phyloP scores from a whole-genome alignment of 2,888 invertebrate genomes.

The Melanostoma mellinum region DNA sequence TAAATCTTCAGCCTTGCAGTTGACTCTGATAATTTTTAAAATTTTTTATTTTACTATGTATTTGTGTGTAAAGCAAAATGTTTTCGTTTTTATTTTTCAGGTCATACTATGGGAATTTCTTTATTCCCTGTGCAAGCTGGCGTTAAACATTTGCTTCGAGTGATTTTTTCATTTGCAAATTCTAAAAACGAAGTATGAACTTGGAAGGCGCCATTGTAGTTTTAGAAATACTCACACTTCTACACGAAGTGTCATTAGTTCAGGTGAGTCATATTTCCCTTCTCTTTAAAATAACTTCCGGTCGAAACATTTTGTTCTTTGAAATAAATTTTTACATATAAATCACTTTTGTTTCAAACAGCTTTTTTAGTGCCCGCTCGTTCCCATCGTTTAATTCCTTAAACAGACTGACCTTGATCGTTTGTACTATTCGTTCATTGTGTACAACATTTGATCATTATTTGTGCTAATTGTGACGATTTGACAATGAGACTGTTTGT shows the following conservation, averaged over 20 bases:
- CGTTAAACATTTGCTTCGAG: slow-evolving; percentile 16
- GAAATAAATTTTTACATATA: neutral
- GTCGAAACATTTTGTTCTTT: neutral
- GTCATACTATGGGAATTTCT: neutral
- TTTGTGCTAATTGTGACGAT: slow-evolving; percentile 41
- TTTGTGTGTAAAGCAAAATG: neutral
- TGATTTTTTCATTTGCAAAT: slow-evolving; percentile 21
- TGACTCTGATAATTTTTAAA: neutral
- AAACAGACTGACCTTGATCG: slow-evolving; percentile 38
- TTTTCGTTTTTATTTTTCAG: slow-evolving; percentile 7
- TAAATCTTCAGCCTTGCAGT: no score
- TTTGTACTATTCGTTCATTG: slow-evolving; percentile 34
- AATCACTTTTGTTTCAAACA: slow-evolving; percentile 25
- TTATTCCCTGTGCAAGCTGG: neutral
- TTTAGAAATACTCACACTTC: slow-evolving; percentile 65
- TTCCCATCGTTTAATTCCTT: slow-evolving; percentile 45
- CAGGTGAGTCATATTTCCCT: slow-evolving; percentile 65
- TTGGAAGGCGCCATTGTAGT: slow-evolving; percentile 65
- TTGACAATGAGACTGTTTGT: slow-evolving; percentile 51
- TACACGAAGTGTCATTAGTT: slow-evolving; percentile 62
- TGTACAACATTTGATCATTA: slow-evolving; percentile 35
- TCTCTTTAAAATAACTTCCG: slow-evolving; percentile 37
- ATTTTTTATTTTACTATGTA: neutral
- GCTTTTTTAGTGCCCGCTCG: slow-evolving; percentile 15
- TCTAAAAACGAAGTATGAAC: slow-evolving; percentile 63